Evolutionary conservation across 2,888 invertebrate genomes (phyloP).

Genomic region (Clepsis dumicolana): DNA sequence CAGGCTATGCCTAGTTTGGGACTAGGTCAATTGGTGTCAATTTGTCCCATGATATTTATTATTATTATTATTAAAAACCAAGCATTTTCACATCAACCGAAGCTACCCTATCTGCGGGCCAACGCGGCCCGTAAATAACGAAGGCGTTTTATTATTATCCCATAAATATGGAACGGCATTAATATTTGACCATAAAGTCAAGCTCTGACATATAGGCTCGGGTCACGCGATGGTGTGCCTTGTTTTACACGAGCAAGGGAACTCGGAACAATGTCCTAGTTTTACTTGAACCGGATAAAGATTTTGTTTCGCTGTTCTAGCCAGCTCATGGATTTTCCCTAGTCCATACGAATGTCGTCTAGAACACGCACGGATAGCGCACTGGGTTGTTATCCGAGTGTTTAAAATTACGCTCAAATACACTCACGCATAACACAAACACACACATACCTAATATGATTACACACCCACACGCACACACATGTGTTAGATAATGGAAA

Average conservation of each 20-base stretch:
- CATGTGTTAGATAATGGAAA: no score
- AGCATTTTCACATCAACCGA: neutral
- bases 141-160: conserved; percentile 28
- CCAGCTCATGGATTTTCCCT: neutral
- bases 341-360: no score
- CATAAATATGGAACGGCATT: conserved; percentile 38
- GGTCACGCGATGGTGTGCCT: conserved; percentile 23
- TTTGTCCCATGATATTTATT: no score
- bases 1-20: no score
- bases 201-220: conserved; percentile 17
- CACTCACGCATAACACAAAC: no score
- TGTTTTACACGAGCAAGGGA: neutral
- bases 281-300: neutral
- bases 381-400: no score
- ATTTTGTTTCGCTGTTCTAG: neutral
- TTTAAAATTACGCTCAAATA: no score
- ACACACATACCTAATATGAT: no score
- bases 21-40: no score
- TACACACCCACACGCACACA: no score
- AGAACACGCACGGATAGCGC: no score
- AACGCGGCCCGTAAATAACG: conserved; percentile 24
- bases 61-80: no score
- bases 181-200: conserved; percentile 37
- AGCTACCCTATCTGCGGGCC: conserved; percentile 6
- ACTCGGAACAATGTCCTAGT: neutral